Base-by-base conservation (phyloP, 2,113 vertebrate species). In the Psephotus haematonotus region DNA sequence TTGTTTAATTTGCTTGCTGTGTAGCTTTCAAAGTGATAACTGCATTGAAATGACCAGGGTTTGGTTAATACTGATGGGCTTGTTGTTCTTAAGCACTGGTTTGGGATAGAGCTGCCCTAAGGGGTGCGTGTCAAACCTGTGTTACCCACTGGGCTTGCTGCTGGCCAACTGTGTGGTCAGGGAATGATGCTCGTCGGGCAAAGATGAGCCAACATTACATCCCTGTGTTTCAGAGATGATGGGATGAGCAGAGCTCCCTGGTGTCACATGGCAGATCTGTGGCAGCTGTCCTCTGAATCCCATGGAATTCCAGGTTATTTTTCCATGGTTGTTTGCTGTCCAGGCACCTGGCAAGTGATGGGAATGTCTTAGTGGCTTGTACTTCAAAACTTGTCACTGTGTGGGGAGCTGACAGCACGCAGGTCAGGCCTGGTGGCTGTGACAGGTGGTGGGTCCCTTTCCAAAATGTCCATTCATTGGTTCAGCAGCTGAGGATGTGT, bases 1-100 rank as follows among this genome's bases (percentile, higher is more conserved):
- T 95, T 88, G 77, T 79, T 96, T 93, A 60, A 91, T 92, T 86
- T 92, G 69, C 62, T 93, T 1, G 1, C 69, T 87, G 47, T 60
- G 67, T 92, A 86, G 65, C 47, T 96, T 93, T 91, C 77, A 44
- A 70, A 75, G 89, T 3, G 24, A 80, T 62, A 88, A 86, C 39
- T 0, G 0, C 43, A 39, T 43, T 29, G 52, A 74, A 91, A 88
- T 57, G 62, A 28, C 60, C 16, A 5, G 25, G 31, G 33, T 75
- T 92, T 81, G 64, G 81, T 90, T 91, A 79, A 71, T 81, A 46
- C 43, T 15, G 24, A 71, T 63, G 27, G 46, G 20, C 44, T 86
- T 24, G 13, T 79, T 82, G 20, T 82, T 95, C 25, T 67, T 31
- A 43, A 5, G 0, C 1, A 9, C 35, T 50, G 20, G 24, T 43